Conservation (phyloP, 2,888 invertebrate species). For the Parnassius glacialis region DNA sequence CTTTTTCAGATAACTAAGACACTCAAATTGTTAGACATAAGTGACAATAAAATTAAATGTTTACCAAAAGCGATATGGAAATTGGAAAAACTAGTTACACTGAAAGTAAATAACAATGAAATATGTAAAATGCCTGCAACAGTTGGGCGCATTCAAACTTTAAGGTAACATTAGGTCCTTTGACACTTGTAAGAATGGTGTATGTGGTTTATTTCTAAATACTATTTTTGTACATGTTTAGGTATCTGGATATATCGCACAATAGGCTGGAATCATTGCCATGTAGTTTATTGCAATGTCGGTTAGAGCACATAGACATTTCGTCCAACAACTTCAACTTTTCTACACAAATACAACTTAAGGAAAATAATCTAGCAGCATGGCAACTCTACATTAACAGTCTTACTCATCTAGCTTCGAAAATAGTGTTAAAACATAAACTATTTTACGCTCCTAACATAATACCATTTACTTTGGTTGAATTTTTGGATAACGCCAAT, state of each 20-base stretch:
- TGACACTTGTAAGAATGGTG: background rate
- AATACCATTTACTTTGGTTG: constrained; percentile 81
- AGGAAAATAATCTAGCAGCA: constrained; percentile 35
- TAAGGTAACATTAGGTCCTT: constrained; percentile 57
- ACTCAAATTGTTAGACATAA: constrained; percentile 83
- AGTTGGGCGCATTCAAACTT: constrained; percentile 80
- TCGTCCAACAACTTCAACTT: constrained; percentile 77
- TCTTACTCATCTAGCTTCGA: constrained; percentile 79
- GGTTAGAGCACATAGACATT: constrained; percentile 79
- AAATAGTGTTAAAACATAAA: constrained; percentile 74
- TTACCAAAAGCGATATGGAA: constrained; percentile 84
- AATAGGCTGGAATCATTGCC: constrained; percentile 80
- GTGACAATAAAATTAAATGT: constrained; percentile 76
- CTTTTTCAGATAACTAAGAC: constrained; percentile 65
- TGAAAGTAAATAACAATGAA: constrained; percentile 84
- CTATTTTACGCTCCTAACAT: constrained; percentile 78
- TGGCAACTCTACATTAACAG: constrained; percentile 70
- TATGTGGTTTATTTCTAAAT: constrained; percentile 1
- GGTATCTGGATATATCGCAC: constrained; percentile 77
- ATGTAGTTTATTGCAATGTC: constrained; percentile 80
- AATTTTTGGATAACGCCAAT: constrained; percentile 81
- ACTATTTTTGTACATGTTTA: constrained; percentile 42
- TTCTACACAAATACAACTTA: constrained; percentile 29
- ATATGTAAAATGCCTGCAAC: constrained; percentile 82
- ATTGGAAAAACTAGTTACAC: constrained; percentile 80